These are phyloP conservation scores for Mixornis gularis DNA, from an alignment of 2,113 vertebrate species.

Conservation along the genomic window DNA sequence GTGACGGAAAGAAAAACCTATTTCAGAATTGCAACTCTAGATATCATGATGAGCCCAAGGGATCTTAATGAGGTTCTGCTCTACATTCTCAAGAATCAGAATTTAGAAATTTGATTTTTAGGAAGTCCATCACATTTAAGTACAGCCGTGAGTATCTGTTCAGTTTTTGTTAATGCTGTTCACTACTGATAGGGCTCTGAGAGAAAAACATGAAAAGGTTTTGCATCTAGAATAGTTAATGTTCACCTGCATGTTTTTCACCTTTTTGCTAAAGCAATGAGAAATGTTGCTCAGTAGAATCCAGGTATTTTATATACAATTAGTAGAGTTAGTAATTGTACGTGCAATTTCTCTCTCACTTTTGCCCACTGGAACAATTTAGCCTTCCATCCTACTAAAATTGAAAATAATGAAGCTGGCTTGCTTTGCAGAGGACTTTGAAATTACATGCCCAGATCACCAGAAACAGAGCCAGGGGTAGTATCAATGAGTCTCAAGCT, in stretches of 20 bases:
- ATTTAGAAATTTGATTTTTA: neutral
- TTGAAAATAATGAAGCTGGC: neutral
- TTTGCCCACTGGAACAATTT: neutral
- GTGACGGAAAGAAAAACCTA: neutral
- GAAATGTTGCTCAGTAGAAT: neutral
- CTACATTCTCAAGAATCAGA: neutral
- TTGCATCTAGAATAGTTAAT: neutral
- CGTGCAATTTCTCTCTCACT: neutral
- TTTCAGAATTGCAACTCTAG: neutral
- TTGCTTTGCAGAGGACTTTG: neutral
- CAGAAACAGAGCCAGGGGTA: neutral
- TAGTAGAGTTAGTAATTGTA: neutral
- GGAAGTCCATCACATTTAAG: neutral
- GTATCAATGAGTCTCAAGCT: neutral
- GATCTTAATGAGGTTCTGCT: neutral
- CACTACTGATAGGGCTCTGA: neutral
- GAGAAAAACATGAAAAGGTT: neutral
- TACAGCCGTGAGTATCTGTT: neutral
- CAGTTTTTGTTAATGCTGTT: neutral
- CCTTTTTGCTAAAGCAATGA: neutral
- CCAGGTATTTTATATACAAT: neutral
- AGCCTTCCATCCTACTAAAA: constrained; percentile 3
- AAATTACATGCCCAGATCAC: neutral
- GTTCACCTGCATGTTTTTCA: neutral
- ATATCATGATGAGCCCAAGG: neutral